Base-by-base conservation (phyloP, 2,797 vertebrate species). In the Platyrinchus mystaceus region DNA sequence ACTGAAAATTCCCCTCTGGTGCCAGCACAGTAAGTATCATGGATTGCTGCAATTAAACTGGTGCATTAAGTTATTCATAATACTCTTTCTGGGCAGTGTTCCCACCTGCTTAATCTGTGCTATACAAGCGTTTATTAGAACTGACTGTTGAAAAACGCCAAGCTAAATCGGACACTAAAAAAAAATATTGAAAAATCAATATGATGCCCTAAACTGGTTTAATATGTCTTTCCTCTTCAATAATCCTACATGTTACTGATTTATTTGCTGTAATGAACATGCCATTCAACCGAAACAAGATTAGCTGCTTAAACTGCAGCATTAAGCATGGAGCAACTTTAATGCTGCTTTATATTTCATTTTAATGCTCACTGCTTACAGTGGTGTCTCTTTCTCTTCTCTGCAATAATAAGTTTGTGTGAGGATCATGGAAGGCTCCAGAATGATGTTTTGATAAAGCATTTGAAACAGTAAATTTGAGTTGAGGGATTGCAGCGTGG, bases 21-120 rank as follows among this genome's bases (percentile, higher is more conserved):
- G 94, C 73, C 80, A 93, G 76, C 70, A 77, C 80, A 87, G 91
- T 83, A 89, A 93, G 91, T 91, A 91, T 95, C 96, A 85, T 75
- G 83, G 86, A 95, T 91, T 95, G 93, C 94, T 97, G 92, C 94
- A 97, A 97, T 97, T 96, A 97, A 97, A 92, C 93, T 55, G 90
- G 81, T 86, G 91, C 97, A 93, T 96, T 94, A 90, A 94, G 49
- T 97, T 96, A 91, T 96, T 95, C 94, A 75, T 96, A 97, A 97
- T 97, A 84, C 95, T 85, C 93, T 97, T 97, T 93, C 97, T 97
- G 95, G 96, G 95, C 94, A 97, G 89, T 90, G 90, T 97, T 97
- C 97, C 97, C 97, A 96, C 90, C 84, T 95, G 80, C 90, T 95
- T 98, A 98, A 98, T 98, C 98, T 96, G 94, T 83, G 94, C 95